Base-by-base conservation (phyloP, 64 coral and sea anemone genomes). In the Montipora capricornis region DNA sequence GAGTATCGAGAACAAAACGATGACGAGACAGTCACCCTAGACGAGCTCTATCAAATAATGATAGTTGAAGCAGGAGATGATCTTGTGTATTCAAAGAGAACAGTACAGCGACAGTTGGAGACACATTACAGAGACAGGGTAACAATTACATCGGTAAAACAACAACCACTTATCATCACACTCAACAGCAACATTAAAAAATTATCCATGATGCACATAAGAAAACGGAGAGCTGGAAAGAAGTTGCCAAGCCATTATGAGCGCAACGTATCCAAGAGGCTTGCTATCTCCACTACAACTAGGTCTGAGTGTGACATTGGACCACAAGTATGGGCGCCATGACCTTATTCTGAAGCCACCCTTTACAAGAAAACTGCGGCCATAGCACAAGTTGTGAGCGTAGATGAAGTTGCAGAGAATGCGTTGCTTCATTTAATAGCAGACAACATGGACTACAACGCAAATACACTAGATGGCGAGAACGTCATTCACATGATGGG, bases 41-140 rank as follows among this genome's bases (percentile, higher is more conserved):
- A 76, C 73, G 73, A 89, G 19, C 87, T 89, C 22, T 77, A 75
- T 89, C 47, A 89, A 89, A 89, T 89, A 47, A 74, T 78, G 73
- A 16, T 24, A 77, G 49, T 6, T 89, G 2, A 89, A 55, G 71
- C 87, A 89, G 87, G 44, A 76, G 52, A 47, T 75, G 87, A 89
- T 16, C 4, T 2, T 44, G 22, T 29, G 22, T 79, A 48, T 79
- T 46, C 77, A 16, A 79, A 79, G 77, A 22, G 37, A 77, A 7
- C 89, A 80, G 13, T 90, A 12, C 89, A 80, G 16, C 44, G 46
- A 45, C 50, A 90, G 20, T 80, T 90, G 20, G 20, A n/a, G 6
- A 15, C 89, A 24, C 89, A 90, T 60, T 81, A 90, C 78, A 75
- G 76, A 44, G 60, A 90, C 77, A 80, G 76, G 45, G 51, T 90